A percentile compares a stretch with the other conserved stretches of the same genome.
These are phyloP conservation scores for Sebastes hopkinsi DNA, from an alignment of 2,797 vertebrate species.

Conservation along the genomic window DNA sequence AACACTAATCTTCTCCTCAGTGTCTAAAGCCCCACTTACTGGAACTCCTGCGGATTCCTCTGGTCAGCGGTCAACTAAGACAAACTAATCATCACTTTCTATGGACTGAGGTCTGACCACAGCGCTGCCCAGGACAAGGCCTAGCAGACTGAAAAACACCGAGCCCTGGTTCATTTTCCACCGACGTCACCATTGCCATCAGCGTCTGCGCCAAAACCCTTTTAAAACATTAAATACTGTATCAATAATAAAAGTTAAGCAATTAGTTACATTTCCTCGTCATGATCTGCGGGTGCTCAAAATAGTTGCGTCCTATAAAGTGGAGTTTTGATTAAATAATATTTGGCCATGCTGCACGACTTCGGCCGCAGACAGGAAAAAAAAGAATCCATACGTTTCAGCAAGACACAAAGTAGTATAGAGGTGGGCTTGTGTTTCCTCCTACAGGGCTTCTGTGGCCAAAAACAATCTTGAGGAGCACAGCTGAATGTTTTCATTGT, in stretches of 20 bases:
- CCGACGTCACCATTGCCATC: slow-evolving; percentile 57
- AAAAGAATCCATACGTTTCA: slow-evolving; percentile 76
- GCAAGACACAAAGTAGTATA: slow-evolving; percentile 75
- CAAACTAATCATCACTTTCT: slow-evolving; percentile 78
- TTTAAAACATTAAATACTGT: slow-evolving; percentile 61
- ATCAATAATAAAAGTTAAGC: slow-evolving; percentile 54
- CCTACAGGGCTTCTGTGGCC: slow-evolving; percentile 74
- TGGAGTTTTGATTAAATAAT: slow-evolving; percentile 68
- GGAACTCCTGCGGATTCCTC: slow-evolving; percentile 74
- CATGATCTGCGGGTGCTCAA: slow-evolving; percentile 13
- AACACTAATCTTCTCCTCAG: slow-evolving; percentile 66
- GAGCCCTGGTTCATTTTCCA: slow-evolving; percentile 63
- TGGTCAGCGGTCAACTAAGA: slow-evolving; percentile 73
- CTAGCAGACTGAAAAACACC: slow-evolving; percentile 63
- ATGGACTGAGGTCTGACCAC: slow-evolving; percentile 69
- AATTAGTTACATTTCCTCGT: slow-evolving; percentile 64
- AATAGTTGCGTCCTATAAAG: slow-evolving; percentile 47
- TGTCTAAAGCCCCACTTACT: slow-evolving; percentile 73
- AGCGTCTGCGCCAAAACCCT: slow-evolving; percentile 35
- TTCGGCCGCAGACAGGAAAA: slow-evolving; percentile 53
- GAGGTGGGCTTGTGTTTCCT: slow-evolving; percentile 83
- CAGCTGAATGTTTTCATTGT: slow-evolving; percentile 85
- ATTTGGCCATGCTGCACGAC: slow-evolving; percentile 57
- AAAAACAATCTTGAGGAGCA: slow-evolving; percentile 83
- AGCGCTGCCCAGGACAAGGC: slow-evolving; percentile 63